A percentile compares a stretch with the other conserved stretches of the same genome.
These are phyloP conservation scores for Anarhynchus alexandrinus DNA, from an alignment of 2,113 vertebrate genomes.

Conservation along the genomic window DNA sequence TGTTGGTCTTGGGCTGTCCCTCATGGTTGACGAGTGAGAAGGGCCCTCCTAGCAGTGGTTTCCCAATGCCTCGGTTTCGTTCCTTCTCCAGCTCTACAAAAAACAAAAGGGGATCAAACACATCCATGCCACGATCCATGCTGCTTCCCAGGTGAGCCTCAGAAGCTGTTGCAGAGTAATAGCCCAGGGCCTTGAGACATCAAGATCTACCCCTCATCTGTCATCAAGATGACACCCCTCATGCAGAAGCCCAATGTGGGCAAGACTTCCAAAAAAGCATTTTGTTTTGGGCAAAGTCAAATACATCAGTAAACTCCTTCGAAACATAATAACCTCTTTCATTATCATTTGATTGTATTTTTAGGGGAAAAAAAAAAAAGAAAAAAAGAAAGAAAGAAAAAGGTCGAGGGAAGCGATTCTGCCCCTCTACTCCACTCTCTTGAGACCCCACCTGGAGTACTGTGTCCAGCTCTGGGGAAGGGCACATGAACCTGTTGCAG, in stretches of 20 bases:
- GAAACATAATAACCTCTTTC: accelerated
- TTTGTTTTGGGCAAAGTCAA: neutral
- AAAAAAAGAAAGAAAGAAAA: too few species aligned
- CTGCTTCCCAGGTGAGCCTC: accelerated
- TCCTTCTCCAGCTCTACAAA: slow-evolving; percentile 85
- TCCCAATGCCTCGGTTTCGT: slow-evolving; percentile 82
- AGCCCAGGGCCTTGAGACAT: accelerated
- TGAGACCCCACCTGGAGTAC: too few species aligned
- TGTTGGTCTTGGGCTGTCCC: slow-evolving; percentile 78
- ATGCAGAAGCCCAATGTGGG: accelerated
- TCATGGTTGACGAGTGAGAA: slow-evolving; percentile 88
- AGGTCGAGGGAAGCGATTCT: too few species aligned
- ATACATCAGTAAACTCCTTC: neutral
- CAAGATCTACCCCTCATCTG: too few species aligned
- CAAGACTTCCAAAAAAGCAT: neutral
- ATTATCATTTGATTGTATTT: accelerated
- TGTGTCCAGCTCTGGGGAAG: too few species aligned
- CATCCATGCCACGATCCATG: accelerated
- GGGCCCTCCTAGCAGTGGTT: slow-evolving; percentile 88
- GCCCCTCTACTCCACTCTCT: too few species aligned
- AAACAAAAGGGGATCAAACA: neutral
- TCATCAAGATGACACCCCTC: accelerated
- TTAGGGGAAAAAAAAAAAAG: too few species aligned
- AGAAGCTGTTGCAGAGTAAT: accelerated
- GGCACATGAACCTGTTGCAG: too few species aligned